These are phyloP conservation scores for Escarpia spicata DNA, from an alignment of 2,888 invertebrate genomes.

Conservation along the genomic window DNA sequence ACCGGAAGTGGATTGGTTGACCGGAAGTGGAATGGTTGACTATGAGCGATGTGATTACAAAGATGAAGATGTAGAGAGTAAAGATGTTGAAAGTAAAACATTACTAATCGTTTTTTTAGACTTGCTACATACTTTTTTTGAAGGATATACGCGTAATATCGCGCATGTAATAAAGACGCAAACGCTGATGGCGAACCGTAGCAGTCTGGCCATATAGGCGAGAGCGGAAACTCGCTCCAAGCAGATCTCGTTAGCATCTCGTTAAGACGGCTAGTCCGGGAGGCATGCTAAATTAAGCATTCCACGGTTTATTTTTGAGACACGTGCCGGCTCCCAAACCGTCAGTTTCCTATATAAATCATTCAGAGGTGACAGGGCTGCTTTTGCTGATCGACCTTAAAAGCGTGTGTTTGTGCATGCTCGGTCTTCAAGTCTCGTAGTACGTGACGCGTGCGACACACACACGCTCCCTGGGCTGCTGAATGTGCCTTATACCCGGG, in stretches of 20 bases:
- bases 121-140: neutral
- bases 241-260: neutral
- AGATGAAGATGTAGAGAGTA: no score
- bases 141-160: neutral
- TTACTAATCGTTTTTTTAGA: neutral
- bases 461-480: neutral
- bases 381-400: neutral
- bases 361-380: neutral
- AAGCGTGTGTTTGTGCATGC: neutral
- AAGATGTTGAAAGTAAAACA: neutral
- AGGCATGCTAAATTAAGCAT: neutral
- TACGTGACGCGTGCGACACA: neutral
- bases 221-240: neutral
- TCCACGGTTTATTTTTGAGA: neutral
- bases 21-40: no score
- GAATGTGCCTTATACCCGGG: neutral
- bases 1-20: neutral
- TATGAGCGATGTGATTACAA: no score
- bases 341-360: neutral
- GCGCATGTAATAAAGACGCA: neutral
- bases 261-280: neutral
- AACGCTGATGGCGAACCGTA: neutral
- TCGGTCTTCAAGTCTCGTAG: neutral
- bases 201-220: neutral
- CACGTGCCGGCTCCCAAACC: neutral